Percentiles rank a stretch among this genome's conserved stretches.
phyloP scores from a whole-genome alignment of 2,113 vertebrate species.

The Etia nguti region DNA sequence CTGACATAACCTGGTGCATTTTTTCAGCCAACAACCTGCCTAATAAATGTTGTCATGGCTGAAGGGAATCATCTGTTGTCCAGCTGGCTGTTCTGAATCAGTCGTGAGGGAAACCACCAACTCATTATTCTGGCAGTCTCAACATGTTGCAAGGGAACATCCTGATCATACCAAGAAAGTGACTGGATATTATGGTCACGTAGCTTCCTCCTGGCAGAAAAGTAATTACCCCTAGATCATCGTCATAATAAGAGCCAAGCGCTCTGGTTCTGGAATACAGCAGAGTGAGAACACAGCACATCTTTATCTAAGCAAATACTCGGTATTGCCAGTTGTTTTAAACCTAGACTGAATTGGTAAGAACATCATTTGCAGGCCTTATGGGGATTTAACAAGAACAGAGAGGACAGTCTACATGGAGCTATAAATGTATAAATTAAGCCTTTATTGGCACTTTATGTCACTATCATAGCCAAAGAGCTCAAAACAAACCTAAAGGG shows the following conservation, averaged over 20 bases:
- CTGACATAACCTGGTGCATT: background rate
- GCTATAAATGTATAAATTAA: background rate
- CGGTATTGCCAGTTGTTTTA: background rate
- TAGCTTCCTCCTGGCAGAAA: background rate
- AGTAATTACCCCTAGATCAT: background rate
- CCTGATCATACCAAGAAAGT: slow-evolving; percentile 31
- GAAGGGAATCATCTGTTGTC: slow-evolving; percentile 3
- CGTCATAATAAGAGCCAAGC: background rate
- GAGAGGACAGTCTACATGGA: background rate
- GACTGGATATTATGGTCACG: slow-evolving; percentile 6
- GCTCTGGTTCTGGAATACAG: background rate
- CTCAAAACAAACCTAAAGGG: background rate
- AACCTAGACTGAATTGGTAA: slow-evolving; percentile 7
- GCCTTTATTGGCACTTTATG: background rate
- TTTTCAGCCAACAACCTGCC: background rate
- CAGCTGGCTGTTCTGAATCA: slow-evolving; percentile 42
- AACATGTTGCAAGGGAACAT: slow-evolving; percentile 28
- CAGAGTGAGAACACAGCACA: background rate
- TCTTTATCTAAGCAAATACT: slow-evolving; percentile 1
- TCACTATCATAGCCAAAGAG: background rate
- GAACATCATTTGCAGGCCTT: background rate
- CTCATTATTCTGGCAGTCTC: slow-evolving; percentile 12
- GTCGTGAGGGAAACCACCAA: slow-evolving; percentile 5
- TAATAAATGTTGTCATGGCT: background rate
- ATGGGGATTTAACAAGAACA: background rate